Evolutionary conservation across 2,113 vertebrate species (phyloP).

Genomic region (Crypturellus undulatus): DNA sequence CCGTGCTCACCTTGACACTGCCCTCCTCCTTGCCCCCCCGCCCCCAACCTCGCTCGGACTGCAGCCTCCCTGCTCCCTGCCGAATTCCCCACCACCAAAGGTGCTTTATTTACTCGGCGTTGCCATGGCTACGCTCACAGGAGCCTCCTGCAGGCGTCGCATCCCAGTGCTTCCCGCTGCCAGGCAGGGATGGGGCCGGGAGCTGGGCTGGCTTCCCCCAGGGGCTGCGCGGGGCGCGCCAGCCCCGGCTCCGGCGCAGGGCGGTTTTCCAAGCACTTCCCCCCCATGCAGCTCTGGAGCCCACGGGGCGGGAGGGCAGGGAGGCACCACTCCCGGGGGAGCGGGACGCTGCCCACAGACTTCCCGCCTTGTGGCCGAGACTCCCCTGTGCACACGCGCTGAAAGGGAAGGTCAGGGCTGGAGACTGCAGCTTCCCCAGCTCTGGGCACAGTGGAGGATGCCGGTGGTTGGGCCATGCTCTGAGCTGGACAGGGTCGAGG

Average conservation of each 20-base stretch:
- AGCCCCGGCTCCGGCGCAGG: background rate
- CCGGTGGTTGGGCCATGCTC: background rate
- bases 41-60: fast-evolving
- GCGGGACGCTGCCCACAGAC: constrained; percentile 62
- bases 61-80: background rate
- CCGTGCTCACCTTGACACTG: background rate
- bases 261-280: background rate
- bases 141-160: constrained; percentile 55
- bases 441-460: background rate
- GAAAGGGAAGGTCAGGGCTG: constrained; percentile 47
- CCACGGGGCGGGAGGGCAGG: constrained; percentile 20
- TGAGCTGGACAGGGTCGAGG: fast-evolving
- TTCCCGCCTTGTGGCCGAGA: constrained; percentile 46
- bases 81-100: constrained; percentile 24
- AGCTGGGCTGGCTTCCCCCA: background rate
- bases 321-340: constrained; percentile 59
- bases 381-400: background rate
- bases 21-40: background rate
- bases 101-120: constrained; percentile 83
- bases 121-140: constrained; percentile 71
- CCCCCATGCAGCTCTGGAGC: background rate
- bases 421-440: background rate
- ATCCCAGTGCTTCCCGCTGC: constrained; percentile 49
- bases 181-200: constrained; percentile 16
- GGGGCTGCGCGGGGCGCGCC: background rate